A percentile compares a stretch with the other conserved stretches of the same genome.
phyloP scores from a whole-genome alignment of 2,113 vertebrate genomes.

The Heterotis niloticus region DNA sequence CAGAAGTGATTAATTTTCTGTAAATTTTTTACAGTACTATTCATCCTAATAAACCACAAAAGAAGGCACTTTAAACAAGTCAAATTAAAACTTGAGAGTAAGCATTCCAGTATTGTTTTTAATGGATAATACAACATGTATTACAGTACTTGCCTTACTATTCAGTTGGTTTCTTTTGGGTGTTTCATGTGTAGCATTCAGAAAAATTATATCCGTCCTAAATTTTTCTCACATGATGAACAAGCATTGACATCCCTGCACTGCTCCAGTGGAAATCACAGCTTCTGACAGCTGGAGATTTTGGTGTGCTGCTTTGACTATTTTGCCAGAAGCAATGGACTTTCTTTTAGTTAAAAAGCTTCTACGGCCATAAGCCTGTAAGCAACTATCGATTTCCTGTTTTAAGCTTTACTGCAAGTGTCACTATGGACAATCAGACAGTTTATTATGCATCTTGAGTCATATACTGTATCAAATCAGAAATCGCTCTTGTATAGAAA shows the following conservation, averaged over 20 bases:
- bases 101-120: too few species aligned
- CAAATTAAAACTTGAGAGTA: too few species aligned
- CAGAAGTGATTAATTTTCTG: too few species aligned
- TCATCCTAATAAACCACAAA: too few species aligned
- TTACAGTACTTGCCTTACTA: too few species aligned
- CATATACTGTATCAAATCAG: slow-evolving; percentile 38
- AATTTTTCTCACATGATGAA: slow-evolving; percentile 35
- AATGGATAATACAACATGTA: too few species aligned
- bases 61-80: too few species aligned
- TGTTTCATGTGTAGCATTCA: too few species aligned
- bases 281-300: slow-evolving; percentile 7
- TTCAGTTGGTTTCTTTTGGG: too few species aligned
- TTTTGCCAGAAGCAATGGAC: background rate
- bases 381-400: slow-evolving; percentile 34
- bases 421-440: slow-evolving; percentile 21
- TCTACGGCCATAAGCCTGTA: background rate
- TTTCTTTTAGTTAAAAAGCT: slow-evolving; percentile 13
- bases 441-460: background rate
- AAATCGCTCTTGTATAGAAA: slow-evolving; percentile 34
- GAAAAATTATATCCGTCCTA: slow-evolving; percentile 36
- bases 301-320: background rate
- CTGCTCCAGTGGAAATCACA: slow-evolving; percentile 21
- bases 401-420: slow-evolving; percentile 4
- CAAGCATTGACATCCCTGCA: background rate
- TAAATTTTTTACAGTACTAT: too few species aligned